Base-by-base conservation (phyloP, 1,140 invertebrate species). In the Myzus persicae region DNA sequence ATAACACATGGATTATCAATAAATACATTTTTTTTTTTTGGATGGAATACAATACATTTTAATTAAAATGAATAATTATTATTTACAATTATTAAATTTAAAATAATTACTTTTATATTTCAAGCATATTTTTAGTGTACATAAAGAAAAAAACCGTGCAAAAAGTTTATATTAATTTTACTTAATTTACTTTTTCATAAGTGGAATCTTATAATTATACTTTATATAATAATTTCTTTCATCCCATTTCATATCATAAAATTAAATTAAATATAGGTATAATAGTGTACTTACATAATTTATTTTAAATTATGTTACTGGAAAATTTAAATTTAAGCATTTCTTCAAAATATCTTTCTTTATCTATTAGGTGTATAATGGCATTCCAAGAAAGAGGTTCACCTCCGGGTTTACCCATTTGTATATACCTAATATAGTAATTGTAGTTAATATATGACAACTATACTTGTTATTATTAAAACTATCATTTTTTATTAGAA, bases 91-190 rank as follows among this genome's bases (percentile, higher is more conserved):
- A 76, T 76, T 18, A 76, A 67, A n/a, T n/a, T n/a, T 4, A 76
- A 76, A n/a, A n/a, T 36, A 76, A 67, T 67, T 67, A 67, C n/a
- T 76, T 67, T 67, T 31, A 67, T 67, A 67, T 67, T 67, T 67
- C 9, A 11, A 67, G 59, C 31, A 67, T 1, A 76, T 76, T 76
- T 76, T 76, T 76, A 76, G 36, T n/a, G 31, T 76, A 76, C 59
- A 76, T 18, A 67, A 67, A 67, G 9, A 6, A 76, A 59, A 67
- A 76, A 76, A 18, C 59, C 36, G 31, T n/a, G 59, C 14, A n/a
- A n/a, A 14, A 67, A n/a, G 4, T 76, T n/a, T 76, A 31, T 67
- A 67, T n/a, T 67, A n/a, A 76, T 76, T n/a, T 76, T 76, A 18
- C 31, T 76, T 5, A n/a, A n/a, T 76, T 76, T 76, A n/a, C 11